Conservation (phyloP, 2,113 vertebrate species). For the Scalopus aquaticus region DNA sequence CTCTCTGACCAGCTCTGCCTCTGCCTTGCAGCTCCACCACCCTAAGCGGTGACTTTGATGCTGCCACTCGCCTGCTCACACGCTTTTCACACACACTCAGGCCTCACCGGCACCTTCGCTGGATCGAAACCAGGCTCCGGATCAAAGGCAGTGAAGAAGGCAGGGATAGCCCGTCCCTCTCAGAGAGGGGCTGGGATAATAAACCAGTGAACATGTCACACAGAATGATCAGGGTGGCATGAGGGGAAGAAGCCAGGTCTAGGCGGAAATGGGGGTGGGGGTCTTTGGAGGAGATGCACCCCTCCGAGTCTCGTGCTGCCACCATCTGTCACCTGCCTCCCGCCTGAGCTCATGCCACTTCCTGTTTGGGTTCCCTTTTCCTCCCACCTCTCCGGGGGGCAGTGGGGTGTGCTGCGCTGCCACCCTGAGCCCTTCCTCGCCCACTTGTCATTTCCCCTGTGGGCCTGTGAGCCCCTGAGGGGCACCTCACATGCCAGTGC, state of each 20-base stretch:
- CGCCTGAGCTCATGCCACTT: not conserved
- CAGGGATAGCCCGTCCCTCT: accelerated
- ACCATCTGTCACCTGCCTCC: not conserved
- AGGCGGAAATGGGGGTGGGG: not conserved
- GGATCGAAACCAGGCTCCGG: accelerated
- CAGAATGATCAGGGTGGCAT: not conserved
- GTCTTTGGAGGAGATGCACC: not conserved
- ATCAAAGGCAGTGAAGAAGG: not conserved
- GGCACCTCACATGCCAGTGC: not conserved
- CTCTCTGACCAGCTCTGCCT: not conserved
- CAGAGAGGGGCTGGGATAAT: not conserved
- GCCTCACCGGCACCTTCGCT: not conserved
- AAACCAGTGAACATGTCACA: too few relatives aligned
- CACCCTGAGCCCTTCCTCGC: not conserved
- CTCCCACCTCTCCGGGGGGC: not conserved
- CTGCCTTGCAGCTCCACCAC: not conserved
- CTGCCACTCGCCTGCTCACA: not conserved
- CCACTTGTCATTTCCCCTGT: not conserved
- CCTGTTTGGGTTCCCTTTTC: not conserved
- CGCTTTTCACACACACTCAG: not conserved
- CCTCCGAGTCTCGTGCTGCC: not conserved
- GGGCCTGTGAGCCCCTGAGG: not conserved
- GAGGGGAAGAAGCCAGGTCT: not conserved
- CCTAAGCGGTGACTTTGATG: not conserved
- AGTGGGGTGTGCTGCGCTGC: not conserved